phyloP scores from a whole-genome alignment of 2,888 invertebrate genomes.

The Petrolisthes cinctipes region DNA sequence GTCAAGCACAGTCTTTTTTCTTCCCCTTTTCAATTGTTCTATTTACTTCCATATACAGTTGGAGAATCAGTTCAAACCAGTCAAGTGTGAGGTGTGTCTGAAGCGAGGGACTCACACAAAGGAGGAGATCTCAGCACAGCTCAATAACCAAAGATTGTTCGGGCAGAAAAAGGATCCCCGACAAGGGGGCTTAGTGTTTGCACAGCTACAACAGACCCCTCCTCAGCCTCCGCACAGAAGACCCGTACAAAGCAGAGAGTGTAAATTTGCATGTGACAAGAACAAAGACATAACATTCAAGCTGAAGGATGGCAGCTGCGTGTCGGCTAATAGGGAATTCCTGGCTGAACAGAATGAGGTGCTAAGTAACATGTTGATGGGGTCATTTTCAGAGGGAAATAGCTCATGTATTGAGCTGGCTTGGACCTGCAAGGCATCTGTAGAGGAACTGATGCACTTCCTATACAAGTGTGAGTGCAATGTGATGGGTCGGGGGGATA shows the following conservation, averaged over 20 bases:
- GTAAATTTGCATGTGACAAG: conserved; percentile 12
- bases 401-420: conserved; percentile 29
- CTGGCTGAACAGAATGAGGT: conserved; percentile 48
- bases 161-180: background rate
- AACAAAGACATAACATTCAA: conserved; percentile 39
- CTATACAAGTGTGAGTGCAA: conserved; percentile 41
- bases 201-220: background rate
- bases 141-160: conserved; percentile 12
- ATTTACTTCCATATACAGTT: conserved; percentile 7
- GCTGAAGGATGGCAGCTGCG: conserved; percentile 34
- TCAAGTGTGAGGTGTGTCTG: conserved; percentile 37
- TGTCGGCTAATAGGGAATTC: conserved; percentile 41
- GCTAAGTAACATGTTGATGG: conserved; percentile 43
- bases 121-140: conserved; percentile 40
- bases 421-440: conserved; percentile 3
- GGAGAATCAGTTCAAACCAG: conserved; percentile 39
- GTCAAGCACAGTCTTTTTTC: background rate
- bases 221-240: background rate
- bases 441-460: conserved; percentile 43
- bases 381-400: conserved; percentile 38
- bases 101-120: conserved; percentile 29
- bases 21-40: background rate
- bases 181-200: background rate
- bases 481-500: conserved; percentile 25
- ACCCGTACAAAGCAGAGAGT: background rate